phyloP scores from a whole-genome alignment of 64 coral and sea anemone species.

The Trachythela sp. region DNA sequence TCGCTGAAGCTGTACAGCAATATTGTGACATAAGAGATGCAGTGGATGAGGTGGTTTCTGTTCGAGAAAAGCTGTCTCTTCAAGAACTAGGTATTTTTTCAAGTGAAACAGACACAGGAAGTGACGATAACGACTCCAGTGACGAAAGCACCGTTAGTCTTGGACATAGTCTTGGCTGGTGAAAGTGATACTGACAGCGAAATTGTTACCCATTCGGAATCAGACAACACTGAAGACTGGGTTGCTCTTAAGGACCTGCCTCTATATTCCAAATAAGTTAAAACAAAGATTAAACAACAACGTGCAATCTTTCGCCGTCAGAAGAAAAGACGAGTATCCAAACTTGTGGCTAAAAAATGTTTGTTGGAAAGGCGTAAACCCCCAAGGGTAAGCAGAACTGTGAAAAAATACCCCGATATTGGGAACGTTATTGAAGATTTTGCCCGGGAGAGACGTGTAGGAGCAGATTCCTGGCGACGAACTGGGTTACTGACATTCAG shows the following conservation, averaged over 20 bases:
- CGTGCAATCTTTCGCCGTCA: not conserved
- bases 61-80: not conserved
- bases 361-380: slow-evolving; percentile 33
- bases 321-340: not conserved
- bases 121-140: not conserved
- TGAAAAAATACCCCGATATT: slow-evolving; percentile 50
- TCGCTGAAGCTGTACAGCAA: slow-evolving; percentile 39
- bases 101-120: slow-evolving; percentile 27
- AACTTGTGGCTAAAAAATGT: slow-evolving; percentile 11
- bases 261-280: not conserved
- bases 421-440: slow-evolving; percentile 52
- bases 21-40: slow-evolving; percentile 40
- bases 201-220: not conserved
- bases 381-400: slow-evolving; percentile 33
- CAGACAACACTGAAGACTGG: not conserved
- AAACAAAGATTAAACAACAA: not conserved
- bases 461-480: slow-evolving; percentile 43
- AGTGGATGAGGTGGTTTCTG: slow-evolving; percentile 32
- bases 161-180: not conserved
- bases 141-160: not conserved
- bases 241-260: not conserved
- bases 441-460: slow-evolving; percentile 33
- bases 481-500: slow-evolving; percentile 42
- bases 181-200: slow-evolving; percentile 4
- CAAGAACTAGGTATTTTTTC: slow-evolving; percentile 23